Evolutionary conservation across 1,140 invertebrate species (phyloP), one percentile per base, ranked within the genome.

Genomic region (Andricus grossulariae): DNA sequence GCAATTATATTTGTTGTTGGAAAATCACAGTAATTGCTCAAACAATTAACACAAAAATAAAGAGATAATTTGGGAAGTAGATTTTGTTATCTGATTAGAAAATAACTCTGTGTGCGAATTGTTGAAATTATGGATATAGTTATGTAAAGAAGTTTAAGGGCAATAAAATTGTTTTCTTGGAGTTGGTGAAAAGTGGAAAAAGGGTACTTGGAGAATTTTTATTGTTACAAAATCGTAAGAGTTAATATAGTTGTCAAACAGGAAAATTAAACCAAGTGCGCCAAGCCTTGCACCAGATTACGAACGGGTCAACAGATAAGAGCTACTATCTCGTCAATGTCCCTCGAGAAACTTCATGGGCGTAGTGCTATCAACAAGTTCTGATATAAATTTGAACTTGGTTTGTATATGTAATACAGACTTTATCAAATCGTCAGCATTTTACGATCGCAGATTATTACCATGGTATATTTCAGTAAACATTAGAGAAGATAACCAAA

Each of bases 271-370:
- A 66, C 60, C 60, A 66, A 66, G 60, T 66, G 60, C 60, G 39
- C 39, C 60, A 66, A 66, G 32, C 60, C 60, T 66, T 66, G 60
- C 60, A 66, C 60, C 32, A 66, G 60, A 66, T 66, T 66, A 66
- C 60, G 60, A 66, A 32, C 60, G 60, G 25, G 60, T 66, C 60
- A 66, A 66, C 60, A 66, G 60, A 66, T 66, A 66, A 66, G 60
- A 66, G 60, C 10, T 66, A 66, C 10, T 66, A 66, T 66, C 60
- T 39, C 25, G 25, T 39, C 60, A 32, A 39, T 66, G 60, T 66
- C 60, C 60, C 60, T 66, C 60, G 32, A 66, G 60, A 66, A 66
- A 66, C 60, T 66, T 66, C 60, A 66, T 66, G 60, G 60, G 60
- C 60, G 60, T 39, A 66, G 13, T 66, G 25, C 60, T 66, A 66